Evolutionary conservation across 2,113 vertebrate genomes (phyloP).

Genomic region (Pollimyrus isidori): DNA sequence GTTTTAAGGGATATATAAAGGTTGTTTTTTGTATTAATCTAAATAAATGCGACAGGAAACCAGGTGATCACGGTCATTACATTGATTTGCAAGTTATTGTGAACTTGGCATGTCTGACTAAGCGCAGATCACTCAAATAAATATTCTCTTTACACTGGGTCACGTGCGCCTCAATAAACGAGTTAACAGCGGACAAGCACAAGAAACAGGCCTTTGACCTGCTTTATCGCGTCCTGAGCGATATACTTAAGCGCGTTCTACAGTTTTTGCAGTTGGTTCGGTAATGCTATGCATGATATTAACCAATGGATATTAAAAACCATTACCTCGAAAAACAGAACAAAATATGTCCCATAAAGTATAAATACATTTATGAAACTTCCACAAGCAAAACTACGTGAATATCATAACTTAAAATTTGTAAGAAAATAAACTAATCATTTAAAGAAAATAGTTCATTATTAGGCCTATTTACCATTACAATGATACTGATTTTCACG

Average conservation of each 20-base stretch:
- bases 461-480: background rate
- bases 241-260: background rate
- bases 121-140: background rate
- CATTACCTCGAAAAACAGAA: background rate
- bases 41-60: background rate
- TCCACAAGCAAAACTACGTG: background rate
- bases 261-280: background rate
- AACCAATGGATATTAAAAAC: background rate
- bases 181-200: background rate
- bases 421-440: background rate
- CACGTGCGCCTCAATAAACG: background rate
- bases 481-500: background rate
- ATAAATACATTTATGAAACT: background rate
- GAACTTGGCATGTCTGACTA: background rate
- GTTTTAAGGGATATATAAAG: background rate
- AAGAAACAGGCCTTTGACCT: background rate
- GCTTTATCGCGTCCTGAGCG: background rate
- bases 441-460: background rate
- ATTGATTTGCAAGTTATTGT: background rate
- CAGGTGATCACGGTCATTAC: background rate
- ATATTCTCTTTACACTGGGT: background rate
- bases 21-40: background rate
- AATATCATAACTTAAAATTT: background rate
- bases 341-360: background rate
- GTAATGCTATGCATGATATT: background rate